phyloP scores from a whole-genome alignment of 2,113 vertebrate genomes.

The Neofelis nebulosa region DNA sequence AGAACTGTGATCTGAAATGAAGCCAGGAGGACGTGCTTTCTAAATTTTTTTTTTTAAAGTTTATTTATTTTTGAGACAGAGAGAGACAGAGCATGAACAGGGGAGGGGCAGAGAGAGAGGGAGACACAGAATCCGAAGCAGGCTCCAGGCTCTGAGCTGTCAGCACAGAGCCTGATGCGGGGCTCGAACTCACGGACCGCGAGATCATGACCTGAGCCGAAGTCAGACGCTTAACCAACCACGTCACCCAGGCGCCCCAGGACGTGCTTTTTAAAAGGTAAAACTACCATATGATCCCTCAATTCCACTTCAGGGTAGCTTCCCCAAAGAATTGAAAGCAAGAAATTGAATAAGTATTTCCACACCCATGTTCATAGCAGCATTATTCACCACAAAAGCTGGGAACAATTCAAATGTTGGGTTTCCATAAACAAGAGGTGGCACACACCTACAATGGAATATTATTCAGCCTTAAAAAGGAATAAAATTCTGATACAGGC shows the following conservation, averaged over 20 bases:
- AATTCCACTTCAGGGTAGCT: not conserved
- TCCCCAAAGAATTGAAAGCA: not conserved
- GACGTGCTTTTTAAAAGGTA: not conserved
- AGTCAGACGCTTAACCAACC: too few species aligned
- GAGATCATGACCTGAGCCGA: too few species aligned
- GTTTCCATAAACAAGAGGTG: not conserved
- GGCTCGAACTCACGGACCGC: too few species aligned
- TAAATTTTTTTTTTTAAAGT: not conserved
- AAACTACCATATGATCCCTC: not conserved
- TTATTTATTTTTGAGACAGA: too few species aligned
- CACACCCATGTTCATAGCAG: not conserved
- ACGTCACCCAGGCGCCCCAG: not conserved
- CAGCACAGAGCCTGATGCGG: too few species aligned
- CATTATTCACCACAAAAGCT: not conserved
- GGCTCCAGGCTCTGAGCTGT: too few species aligned
- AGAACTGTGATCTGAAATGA: not conserved
- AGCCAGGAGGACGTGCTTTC: not conserved
- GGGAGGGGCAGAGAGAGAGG: too few species aligned
- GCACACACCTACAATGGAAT: not conserved
- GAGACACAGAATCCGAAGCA: too few species aligned
- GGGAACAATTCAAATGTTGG: not conserved
- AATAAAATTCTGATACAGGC: not conserved
- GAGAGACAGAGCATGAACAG: too few species aligned
- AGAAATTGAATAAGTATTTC: not conserved
- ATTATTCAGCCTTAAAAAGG: not conserved